A percentile compares a stretch with the other conserved stretches of the same genome.
phyloP scores from a whole-genome alignment of 2,113 vertebrate species.

The Saguinus imperator region DNA sequence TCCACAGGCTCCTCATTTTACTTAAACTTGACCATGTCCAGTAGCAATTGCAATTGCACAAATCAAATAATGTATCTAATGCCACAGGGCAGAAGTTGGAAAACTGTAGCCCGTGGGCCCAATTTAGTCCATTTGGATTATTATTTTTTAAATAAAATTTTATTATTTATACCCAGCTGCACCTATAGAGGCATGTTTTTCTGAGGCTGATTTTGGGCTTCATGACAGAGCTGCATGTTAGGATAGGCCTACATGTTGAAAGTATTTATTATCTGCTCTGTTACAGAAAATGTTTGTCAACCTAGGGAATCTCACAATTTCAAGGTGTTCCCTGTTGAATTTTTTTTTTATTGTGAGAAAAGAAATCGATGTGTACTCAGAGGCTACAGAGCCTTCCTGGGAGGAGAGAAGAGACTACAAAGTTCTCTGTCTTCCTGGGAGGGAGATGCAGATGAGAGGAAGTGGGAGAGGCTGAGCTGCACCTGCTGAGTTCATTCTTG shows the following conservation, averaged over 20 bases:
- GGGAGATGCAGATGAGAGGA: background rate
- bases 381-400: background rate
- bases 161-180: no score
- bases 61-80: background rate
- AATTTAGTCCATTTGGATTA: background rate
- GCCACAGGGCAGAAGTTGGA: background rate
- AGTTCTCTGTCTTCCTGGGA: background rate
- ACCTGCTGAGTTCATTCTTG: background rate
- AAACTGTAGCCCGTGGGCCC: background rate
- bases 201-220: background rate
- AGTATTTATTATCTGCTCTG: background rate
- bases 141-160: background rate
- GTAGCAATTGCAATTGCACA: background rate
- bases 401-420: background rate
- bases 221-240: background rate
- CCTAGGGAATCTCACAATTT: background rate
- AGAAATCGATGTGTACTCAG: background rate
- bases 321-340: background rate
- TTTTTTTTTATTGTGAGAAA: background rate
- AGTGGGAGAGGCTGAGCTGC: no score
- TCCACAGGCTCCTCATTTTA: background rate
- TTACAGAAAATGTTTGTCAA: background rate
- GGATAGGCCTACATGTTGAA: background rate
- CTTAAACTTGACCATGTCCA: background rate
- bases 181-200: no score